These are phyloP conservation scores for Bicyclus anynana DNA, from an alignment of 1,140 invertebrate genomes.

Conservation along the genomic window DNA sequence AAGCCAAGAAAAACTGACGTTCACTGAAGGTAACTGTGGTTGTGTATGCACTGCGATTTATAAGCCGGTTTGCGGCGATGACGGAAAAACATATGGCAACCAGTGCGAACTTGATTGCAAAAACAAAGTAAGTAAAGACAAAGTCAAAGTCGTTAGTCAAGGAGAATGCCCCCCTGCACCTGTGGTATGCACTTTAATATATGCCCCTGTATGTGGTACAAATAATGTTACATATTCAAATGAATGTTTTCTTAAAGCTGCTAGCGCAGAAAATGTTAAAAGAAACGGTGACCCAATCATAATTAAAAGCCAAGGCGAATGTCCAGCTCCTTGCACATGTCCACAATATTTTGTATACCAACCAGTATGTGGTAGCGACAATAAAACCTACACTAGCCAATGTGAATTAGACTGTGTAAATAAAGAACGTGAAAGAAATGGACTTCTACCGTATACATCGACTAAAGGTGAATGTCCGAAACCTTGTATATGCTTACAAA, in stretches of 20 bases:
- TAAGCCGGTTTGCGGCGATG: slow-evolving; percentile 26
- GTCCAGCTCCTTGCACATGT: background rate
- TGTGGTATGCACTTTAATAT: slow-evolving; percentile 9
- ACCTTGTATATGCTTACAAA: slow-evolving; percentile 30
- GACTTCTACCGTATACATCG: background rate
- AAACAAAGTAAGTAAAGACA: background rate
- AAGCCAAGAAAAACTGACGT: background rate
- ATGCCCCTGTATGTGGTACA: slow-evolving; percentile 18
- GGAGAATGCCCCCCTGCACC: slow-evolving; percentile 4
- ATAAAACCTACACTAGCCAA: background rate
- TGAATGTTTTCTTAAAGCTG: slow-evolving; percentile 19
- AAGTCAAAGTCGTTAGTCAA: background rate
- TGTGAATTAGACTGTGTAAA: background rate
- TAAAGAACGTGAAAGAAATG: background rate
- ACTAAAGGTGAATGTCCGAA: background rate
- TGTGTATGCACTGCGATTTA: background rate
- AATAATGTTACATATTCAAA: slow-evolving; percentile 14
- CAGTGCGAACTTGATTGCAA: slow-evolving; percentile 23
- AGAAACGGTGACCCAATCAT: background rate
- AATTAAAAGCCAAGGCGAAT: background rate
- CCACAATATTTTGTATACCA: background rate
- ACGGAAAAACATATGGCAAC: slow-evolving; percentile 32
- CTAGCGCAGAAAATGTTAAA: slow-evolving; percentile 10
- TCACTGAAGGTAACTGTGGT: background rate
- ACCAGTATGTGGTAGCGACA: background rate